Evolutionary conservation across 2,888 invertebrate species (phyloP).

Genomic region (Philereme transversata): DNA sequence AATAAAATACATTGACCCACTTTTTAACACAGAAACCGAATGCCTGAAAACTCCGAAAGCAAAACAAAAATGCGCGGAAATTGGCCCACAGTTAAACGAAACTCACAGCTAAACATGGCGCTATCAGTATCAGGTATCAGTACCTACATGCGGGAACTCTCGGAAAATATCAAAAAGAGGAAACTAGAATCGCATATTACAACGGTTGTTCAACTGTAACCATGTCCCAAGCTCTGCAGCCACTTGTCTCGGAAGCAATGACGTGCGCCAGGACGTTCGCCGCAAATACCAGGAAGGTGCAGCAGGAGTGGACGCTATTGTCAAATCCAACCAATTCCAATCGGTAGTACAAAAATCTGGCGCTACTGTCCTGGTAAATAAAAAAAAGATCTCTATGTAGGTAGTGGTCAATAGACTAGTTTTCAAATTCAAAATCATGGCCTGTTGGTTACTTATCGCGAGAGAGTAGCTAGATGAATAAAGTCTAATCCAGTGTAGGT

Average conservation of each 20-base stretch:
- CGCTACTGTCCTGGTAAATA: slow-evolving; percentile 18
- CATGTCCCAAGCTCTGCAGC: slow-evolving; percentile 58
- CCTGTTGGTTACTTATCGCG: no score
- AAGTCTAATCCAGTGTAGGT: no score
- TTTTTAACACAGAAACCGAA: neutral
- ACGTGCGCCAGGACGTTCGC: slow-evolving; percentile 67
- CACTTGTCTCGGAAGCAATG: slow-evolving; percentile 53
- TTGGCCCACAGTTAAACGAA: slow-evolving; percentile 7
- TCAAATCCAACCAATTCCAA: slow-evolving; percentile 58
- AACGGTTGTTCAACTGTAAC: slow-evolving; percentile 58
- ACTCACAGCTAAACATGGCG: slow-evolving; percentile 1
- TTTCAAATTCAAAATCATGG: no score
- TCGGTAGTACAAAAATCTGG: slow-evolving; percentile 25
- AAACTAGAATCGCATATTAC: slow-evolving; percentile 58
- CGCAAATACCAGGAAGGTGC: slow-evolving; percentile 71
- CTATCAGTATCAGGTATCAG: neutral
- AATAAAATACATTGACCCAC: no score
- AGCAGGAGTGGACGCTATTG: slow-evolving; percentile 60
- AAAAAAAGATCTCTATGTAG: no score
- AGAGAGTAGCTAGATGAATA: no score
- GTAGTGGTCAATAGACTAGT: no score
- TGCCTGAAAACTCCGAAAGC: neutral
- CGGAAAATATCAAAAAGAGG: neutral
- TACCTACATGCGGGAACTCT: slow-evolving; percentile 6
- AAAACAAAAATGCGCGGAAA: slow-evolving; percentile 14